Conservation (phyloP, 2,797 vertebrate species). For the Sebastiscus tertius region DNA sequence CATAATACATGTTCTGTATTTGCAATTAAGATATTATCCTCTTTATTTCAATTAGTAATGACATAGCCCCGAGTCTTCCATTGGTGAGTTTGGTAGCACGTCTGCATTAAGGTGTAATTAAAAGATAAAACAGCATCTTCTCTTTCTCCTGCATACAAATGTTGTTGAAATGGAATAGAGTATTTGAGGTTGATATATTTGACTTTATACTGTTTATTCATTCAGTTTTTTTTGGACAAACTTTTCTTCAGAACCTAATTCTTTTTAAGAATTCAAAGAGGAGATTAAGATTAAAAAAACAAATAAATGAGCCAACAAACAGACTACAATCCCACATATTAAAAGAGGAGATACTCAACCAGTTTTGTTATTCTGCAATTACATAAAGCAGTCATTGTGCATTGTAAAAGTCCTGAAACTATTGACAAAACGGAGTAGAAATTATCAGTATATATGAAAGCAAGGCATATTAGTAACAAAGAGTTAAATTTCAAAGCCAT, state of each 20-base stretch:
- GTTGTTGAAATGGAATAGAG: neutral
- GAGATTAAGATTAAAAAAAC: neutral
- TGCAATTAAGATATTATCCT: slow-evolving; percentile 21
- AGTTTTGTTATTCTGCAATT: neutral
- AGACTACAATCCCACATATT: neutral
- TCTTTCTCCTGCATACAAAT: neutral
- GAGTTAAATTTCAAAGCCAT: neutral
- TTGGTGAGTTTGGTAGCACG: neutral
- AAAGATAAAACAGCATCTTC: neutral
- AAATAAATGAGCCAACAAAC: neutral
- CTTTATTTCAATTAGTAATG: slow-evolving; percentile 18
- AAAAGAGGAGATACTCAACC: neutral
- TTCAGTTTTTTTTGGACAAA: neutral
- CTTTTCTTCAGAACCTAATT: neutral
- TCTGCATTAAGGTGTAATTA: slow-evolving; percentile 13
- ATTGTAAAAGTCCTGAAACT: neutral
- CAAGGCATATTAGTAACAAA: neutral
- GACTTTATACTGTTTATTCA: neutral
- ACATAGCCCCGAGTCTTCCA: neutral
- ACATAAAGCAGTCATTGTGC: neutral
- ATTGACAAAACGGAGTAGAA: neutral
- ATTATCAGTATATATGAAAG: neutral
- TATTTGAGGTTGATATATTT: neutral
- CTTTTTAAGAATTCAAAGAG: neutral
- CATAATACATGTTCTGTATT: neutral